A percentile compares a stretch with the other conserved stretches of the same genome.
These are phyloP conservation scores for Brienomyrus longianalis DNA, from an alignment of 2,113 vertebrate species.

Conservation along the genomic window DNA sequence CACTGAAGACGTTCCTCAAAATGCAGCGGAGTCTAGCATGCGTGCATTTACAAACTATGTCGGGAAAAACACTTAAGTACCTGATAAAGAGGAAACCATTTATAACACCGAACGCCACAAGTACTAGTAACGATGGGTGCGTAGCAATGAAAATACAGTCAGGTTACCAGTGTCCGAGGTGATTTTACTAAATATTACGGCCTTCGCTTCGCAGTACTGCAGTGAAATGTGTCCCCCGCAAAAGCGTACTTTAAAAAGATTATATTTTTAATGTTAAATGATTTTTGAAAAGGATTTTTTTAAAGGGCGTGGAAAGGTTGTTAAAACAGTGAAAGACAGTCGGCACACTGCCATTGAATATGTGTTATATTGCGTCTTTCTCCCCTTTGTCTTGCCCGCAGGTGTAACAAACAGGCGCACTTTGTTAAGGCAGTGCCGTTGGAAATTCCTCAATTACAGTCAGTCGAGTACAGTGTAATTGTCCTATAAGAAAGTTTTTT, in stretches of 20 bases:
- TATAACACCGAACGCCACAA: not conserved
- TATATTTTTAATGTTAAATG: not conserved
- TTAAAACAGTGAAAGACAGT: not conserved
- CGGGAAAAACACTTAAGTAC: not conserved
- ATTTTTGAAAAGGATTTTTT: not conserved
- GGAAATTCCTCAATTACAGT: not conserved
- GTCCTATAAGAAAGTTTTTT: not conserved
- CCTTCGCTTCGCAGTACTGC: not conserved
- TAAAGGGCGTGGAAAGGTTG: not conserved
- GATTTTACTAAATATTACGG: not conserved
- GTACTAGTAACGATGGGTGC: not conserved
- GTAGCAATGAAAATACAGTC: not conserved
- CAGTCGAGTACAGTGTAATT: not conserved
- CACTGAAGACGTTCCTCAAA: not conserved
- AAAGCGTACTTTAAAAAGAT: not conserved
- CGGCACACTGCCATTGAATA: not conserved
- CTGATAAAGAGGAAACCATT: not conserved
- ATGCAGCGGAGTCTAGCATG: not conserved
- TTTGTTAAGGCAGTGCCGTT: not conserved
- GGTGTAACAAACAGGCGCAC: not conserved
- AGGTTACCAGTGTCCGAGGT: not conserved
- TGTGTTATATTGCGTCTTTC: not conserved
- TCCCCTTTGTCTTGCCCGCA: not conserved
- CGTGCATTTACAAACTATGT: not conserved
- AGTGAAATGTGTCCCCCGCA: not conserved